Conservation (phyloP, 1,140 invertebrate species). For the Tetramorium simillimum region DNA sequence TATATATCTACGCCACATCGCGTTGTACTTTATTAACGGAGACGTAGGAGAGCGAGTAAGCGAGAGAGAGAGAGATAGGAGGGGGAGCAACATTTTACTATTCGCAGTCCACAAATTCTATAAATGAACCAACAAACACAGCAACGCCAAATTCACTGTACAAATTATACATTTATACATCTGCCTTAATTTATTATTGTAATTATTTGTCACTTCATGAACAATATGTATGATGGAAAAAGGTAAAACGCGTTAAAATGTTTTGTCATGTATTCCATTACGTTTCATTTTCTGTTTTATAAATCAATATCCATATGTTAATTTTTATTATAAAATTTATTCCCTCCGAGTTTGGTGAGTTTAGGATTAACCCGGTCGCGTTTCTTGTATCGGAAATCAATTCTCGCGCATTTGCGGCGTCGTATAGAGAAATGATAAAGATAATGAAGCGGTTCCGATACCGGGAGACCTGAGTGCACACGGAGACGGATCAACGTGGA, state of each 20-base stretch:
- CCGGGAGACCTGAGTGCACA: slow-evolving; percentile 1
- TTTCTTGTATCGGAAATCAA: slow-evolving; percentile 46
- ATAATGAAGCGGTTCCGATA: slow-evolving; percentile 61
- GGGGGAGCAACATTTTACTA: not conserved
- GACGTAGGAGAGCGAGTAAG: not conserved
- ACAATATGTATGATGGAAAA: not conserved
- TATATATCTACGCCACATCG: not conserved
- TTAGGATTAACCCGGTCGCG: not conserved
- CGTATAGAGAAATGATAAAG: slow-evolving; percentile 66
- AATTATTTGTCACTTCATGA: slow-evolving; percentile 4
- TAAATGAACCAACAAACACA: not conserved
- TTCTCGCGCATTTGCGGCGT: slow-evolving; percentile 4
- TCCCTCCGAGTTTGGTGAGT: not conserved
- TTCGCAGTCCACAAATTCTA: not conserved
- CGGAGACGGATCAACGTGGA: slow-evolving; percentile 59
- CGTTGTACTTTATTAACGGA: slow-evolving; percentile 7
- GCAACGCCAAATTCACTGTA: not conserved
- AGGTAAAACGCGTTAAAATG: not conserved
- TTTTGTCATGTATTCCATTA: not conserved
- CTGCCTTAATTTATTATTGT: not conserved
- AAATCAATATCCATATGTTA: not conserved
- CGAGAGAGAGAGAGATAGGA: not conserved
- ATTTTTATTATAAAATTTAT: not conserved
- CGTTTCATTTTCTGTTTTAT: not conserved
- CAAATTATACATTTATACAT: not conserved